Conservation (phyloP, 1,140 invertebrate species). For the Achroia grisella region DNA sequence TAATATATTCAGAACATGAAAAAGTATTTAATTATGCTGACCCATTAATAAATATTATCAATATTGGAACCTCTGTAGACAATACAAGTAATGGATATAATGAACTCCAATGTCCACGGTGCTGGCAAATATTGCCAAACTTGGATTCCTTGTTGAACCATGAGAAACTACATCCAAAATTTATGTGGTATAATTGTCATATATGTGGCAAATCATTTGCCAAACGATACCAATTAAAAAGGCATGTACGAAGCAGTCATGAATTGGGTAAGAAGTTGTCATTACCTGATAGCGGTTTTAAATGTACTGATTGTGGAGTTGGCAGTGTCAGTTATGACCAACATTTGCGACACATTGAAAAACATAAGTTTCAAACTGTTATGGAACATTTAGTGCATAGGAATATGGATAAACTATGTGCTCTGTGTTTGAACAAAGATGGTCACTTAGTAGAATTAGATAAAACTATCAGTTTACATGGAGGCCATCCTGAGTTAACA, state of each 20-base stretch:
- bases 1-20: conserved; percentile 37
- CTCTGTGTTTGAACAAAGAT: conserved; percentile 42
- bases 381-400: conserved; percentile 41
- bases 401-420: conserved; percentile 42
- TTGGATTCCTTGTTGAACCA: conserved; percentile 43
- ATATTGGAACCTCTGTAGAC: conserved; percentile 22
- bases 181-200: conserved; percentile 56
- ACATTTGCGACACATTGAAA: conserved; percentile 57
- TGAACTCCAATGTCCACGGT: conserved; percentile 51
- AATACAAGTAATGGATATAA: conserved; percentile 4
- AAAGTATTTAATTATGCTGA: conserved; percentile 57
- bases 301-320: conserved; percentile 39
- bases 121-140: conserved; percentile 47
- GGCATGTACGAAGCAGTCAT: conserved; percentile 28
- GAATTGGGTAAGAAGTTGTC: background rate
- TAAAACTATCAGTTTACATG: conserved; percentile 42
- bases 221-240: conserved; percentile 34
- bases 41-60: conserved; percentile 49
- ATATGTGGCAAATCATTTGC: conserved; percentile 56
- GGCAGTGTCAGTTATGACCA: conserved; percentile 20
- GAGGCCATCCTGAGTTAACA: conserved; percentile 38
- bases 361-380: conserved; percentile 54
- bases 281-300: conserved; percentile 16
- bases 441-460: conserved; percentile 28
- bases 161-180: conserved; percentile 48